A percentile compares a stretch with the other conserved stretches of the same genome.
These are phyloP conservation scores for Siniperca undulata DNA, from an alignment of 2,797 vertebrate genomes.

Conservation along the genomic window DNA sequence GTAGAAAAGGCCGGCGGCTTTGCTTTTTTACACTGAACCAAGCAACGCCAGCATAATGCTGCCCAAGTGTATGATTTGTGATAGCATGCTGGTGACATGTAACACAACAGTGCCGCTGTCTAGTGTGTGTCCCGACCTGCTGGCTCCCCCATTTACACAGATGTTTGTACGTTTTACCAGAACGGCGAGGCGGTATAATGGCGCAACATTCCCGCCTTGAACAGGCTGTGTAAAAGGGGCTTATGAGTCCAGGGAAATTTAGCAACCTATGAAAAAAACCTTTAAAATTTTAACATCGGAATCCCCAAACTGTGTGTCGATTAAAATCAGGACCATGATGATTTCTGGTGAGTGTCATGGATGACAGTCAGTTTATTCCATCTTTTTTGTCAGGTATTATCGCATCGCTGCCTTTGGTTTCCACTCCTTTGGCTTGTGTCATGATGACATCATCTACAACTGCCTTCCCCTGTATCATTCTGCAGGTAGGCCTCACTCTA, in stretches of 20 bases:
- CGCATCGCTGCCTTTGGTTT: slow-evolving; percentile 90
- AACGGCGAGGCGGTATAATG: too few relatives aligned
- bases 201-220: too few relatives aligned
- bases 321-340: background rate
- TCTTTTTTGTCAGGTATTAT: slow-evolving; percentile 84
- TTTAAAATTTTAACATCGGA: background rate
- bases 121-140: too few relatives aligned
- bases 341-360: background rate
- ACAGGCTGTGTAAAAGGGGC: too few relatives aligned
- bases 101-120: too few relatives aligned
- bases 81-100: too few relatives aligned
- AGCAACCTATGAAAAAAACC: background rate
- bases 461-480: slow-evolving; percentile 92
- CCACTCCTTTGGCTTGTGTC: slow-evolving; percentile 85
- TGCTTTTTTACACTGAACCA: too few relatives aligned
- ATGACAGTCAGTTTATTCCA: background rate
- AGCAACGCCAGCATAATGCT: too few relatives aligned
- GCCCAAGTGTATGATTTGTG: too few relatives aligned
- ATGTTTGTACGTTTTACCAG: too few relatives aligned
- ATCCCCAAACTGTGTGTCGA: background rate
- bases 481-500: slow-evolving; percentile 79
- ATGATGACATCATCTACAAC: slow-evolving; percentile 86
- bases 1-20: too few relatives aligned
- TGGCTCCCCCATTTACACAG: too few relatives aligned
- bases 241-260: background rate